Evolutionary conservation across 2,113 vertebrate genomes (phyloP), one percentile per base, ranked within the genome.

Genomic region (Cyanistes caeruleus): DNA sequence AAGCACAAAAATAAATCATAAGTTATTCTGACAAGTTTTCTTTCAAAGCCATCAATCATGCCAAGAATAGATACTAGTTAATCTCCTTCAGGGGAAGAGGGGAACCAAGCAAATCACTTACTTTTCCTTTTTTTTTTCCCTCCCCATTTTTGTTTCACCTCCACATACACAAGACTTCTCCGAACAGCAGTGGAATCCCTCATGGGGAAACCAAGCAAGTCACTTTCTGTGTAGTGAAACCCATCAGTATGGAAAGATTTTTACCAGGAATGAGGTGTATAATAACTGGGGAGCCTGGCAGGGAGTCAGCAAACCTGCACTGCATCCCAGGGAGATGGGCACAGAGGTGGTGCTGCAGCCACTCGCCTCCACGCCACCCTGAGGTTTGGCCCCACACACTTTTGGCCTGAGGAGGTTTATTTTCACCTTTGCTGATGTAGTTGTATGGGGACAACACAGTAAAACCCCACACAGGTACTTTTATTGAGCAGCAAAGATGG

Each of bases 1-100:
- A 97, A 97, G 91, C 63, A 87, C 1, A 76, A 97, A 97, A 95
- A 96, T 62, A 96, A 95, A 92, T 86, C 81, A 11, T 53, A 58
- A 78, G 91, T 87, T 75, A 85, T 89, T 86, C 69, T 83, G 93
- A 95, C 87, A 80, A 65, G 64, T 93, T 95, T 86, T 56, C 72
- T 87, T 94, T 94, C 76, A 78, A 89, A 91, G 63, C 70, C 58
- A 89, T 88, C 84, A 94, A 93, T 86, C 83, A 84, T 52, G 21
- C 37, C 15, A 85, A 91, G 95, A 91, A 87, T n/a, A 81, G 95
- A 92, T 58, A 84, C 49, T 62, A 79, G 87, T 89, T 97, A 91
- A 95, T 92, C 73, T 94, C 84, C 70, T 88, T 70, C 2, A 1
- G 39, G 77, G 85, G 35, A 86, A 86, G 48, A 85, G 17, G 63